Base-by-base conservation (phyloP, 1,140 invertebrate genomes). In the Musca domestica region DNA sequence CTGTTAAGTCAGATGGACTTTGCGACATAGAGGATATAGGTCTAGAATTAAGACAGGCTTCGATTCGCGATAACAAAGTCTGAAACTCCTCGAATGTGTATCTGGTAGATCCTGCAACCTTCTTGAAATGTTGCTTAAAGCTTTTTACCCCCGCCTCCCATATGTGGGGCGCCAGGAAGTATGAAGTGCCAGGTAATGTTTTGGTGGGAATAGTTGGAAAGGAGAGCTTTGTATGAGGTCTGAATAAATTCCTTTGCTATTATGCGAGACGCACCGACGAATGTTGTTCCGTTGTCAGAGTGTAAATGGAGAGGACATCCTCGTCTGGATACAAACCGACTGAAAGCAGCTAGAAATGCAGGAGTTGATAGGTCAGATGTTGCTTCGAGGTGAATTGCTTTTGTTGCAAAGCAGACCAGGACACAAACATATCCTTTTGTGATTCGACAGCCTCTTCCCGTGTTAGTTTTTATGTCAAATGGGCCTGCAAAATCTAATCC, bases 271-370 rank as follows among this genome's bases (percentile, higher is more conserved):
- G 73, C 69, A 0, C 72, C 72, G 0, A 72, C 23, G 23, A 78
- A 76, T 54, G 73, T 78, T 0, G 71, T 73, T 0, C 73, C 74
- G 52, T 70, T 64, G 52, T 78, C 74, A n/a, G n/a, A n/a, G n/a
- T n/a, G n/a, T n/a, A n/a, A n/a, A n/a, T n/a, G n/a, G n/a, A n/a
- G n/a, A n/a, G 15, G 47, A 49, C 67, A 46, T 52, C 72, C 64
- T 54, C 82, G 51, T 25, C 80, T 34, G 7, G 72, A 48, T 10
- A 75, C 73, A 58, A 84, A 84, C 14, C 81, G 69, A 30, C 70
- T 61, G 7, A 83, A 74, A 6, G 76, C 74, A 10, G 74, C 74
- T 1, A 84, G 41, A 66, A 84, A 83, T 6, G 74, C 73, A n/a
- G 82, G 76, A 1, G 78, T 75, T 2, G 74, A 71, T 3, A 20